Evolutionary conservation across 1,140 invertebrate species (phyloP).

Genomic region (Sitophilus oryzae): DNA sequence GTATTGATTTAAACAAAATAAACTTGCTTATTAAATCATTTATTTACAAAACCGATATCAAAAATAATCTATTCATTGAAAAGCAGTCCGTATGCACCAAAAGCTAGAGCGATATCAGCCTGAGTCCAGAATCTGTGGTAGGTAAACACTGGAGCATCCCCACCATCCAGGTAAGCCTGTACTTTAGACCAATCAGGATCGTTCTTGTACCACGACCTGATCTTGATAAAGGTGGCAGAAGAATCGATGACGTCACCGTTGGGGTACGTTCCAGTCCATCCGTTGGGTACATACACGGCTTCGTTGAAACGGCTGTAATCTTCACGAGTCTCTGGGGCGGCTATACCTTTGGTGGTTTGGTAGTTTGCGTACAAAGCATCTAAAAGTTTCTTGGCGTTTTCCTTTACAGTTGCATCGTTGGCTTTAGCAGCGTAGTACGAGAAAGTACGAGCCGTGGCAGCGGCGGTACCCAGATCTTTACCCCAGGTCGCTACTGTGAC

Average conservation of each 20-base stretch:
- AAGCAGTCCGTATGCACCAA: conserved; percentile 20
- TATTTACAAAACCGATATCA: too few relatives aligned
- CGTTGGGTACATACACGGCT: conserved; percentile 18
- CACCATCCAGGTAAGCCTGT: conserved; percentile 20
- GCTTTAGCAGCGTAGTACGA: conserved; percentile 26
- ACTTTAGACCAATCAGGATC: conserved; percentile 25
- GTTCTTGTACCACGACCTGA: conserved; percentile 27
- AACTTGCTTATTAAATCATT: too few relatives aligned
- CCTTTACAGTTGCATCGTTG: conserved; percentile 15
- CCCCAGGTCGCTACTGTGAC: conserved; percentile 12
- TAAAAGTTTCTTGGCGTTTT: conserved; percentile 22
- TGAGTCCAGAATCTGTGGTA: conserved; percentile 28
- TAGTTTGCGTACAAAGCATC: conserved; percentile 16
- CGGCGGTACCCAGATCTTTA: conserved; percentile 21
- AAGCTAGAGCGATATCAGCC: conserved; percentile 23
- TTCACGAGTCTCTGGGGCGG: conserved; percentile 6
- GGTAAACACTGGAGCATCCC: conserved; percentile 16
- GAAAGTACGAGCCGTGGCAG: conserved; percentile 21
- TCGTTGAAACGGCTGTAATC: conserved; percentile 23
- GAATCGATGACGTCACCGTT: conserved; percentile 27
- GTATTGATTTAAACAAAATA: too few relatives aligned
- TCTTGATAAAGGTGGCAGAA: conserved; percentile 22
- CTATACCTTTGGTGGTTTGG: conserved; percentile 16
- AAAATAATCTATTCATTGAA: conserved; percentile 25
- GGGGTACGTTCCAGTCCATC: conserved; percentile 26